Conservation (phyloP, 2,888 invertebrate species). For the Conomelus anceps region DNA sequence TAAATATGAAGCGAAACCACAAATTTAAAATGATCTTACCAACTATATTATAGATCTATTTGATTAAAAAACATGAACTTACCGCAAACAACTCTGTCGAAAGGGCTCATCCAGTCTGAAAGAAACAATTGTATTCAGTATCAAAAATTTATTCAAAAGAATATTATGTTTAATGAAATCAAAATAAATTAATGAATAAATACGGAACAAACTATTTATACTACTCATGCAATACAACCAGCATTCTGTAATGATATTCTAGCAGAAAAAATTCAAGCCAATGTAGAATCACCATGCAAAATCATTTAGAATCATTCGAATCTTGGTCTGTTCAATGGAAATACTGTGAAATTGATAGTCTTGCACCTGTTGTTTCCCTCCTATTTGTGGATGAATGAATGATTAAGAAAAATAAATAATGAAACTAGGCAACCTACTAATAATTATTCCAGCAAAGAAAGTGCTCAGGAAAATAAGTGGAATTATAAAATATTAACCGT, state of each 20-base stretch:
- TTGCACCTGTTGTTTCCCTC: too few species aligned
- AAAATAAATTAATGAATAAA: too few species aligned
- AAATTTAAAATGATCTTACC: background rate
- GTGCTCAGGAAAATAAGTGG: too few species aligned
- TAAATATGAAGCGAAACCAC: too few species aligned
- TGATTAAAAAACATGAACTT: constrained; percentile 62
- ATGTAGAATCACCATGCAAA: background rate
- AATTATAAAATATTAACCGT: too few species aligned
- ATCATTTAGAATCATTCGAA: background rate
- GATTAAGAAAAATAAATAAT: too few species aligned
- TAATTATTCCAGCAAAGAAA: too few species aligned
- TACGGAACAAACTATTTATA: too few species aligned
- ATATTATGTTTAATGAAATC: too few species aligned
- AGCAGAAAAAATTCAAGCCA: background rate
- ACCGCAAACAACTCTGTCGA: constrained; percentile 91
- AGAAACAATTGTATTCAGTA: constrained; percentile 46
- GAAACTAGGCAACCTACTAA: too few species aligned
- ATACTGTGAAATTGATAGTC: too few species aligned
- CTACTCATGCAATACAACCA: background rate
- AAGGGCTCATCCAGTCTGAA: constrained; percentile 93
- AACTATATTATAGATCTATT: background rate
- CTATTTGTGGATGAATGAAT: too few species aligned
- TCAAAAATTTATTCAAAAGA: background rate
- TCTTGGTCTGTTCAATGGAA: background rate
- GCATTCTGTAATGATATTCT: background rate